Conservation (phyloP, 2,797 vertebrate genomes). For the Loriculus beryllinus region DNA sequence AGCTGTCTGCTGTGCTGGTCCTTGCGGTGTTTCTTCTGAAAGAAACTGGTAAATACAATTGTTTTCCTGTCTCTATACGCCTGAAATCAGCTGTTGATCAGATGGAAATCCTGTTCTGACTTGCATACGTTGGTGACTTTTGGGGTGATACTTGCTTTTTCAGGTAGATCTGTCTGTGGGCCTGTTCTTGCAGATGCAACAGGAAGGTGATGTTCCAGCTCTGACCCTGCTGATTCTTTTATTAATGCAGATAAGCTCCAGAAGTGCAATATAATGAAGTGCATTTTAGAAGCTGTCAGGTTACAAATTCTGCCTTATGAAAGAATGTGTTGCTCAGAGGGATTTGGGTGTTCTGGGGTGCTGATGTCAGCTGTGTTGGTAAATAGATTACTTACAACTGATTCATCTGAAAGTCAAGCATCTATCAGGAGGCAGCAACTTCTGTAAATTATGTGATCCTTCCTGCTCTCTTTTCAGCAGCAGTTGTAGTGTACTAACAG, state of each 20-base stretch:
- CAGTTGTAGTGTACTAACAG: background rate
- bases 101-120: background rate
- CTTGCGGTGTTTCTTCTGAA: background rate
- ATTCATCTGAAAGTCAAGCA: background rate
- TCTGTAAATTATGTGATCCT: background rate
- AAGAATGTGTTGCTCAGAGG: background rate
- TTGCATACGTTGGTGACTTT: rapidly evolving
- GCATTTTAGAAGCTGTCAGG: background rate
- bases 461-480: background rate
- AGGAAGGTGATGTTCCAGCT: background rate
- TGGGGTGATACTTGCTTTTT: background rate
- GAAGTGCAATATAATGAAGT: background rate
- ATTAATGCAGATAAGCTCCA: background rate
- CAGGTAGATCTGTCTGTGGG: background rate
- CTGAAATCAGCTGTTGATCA: background rate
- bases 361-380: background rate
- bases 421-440: background rate
- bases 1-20: background rate
- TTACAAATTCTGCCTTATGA: background rate
- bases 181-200: background rate
- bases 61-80: background rate
- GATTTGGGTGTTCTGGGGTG: background rate
- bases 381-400: background rate
- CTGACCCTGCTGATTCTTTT: rapidly evolving
- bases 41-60: background rate